Base-by-base conservation (phyloP, 1,140 invertebrate species). In the Luehdorfia chinensis region DNA sequence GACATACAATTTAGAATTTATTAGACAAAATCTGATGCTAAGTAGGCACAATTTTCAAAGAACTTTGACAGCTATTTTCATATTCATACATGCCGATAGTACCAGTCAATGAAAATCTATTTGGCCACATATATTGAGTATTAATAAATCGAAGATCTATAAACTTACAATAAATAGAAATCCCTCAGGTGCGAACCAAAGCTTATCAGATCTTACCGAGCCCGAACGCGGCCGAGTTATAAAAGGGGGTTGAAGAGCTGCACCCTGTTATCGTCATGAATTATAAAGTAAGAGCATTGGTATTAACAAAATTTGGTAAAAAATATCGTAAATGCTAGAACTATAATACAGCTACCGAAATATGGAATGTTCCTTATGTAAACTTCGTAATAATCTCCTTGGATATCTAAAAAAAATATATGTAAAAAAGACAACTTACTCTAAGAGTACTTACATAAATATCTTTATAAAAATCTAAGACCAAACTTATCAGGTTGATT, bases 291-390 rank as follows among this genome's bases (percentile, higher is more conserved):
- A 72, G 67, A 78, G 66, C 79, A 84, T 81, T 84, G 79, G 76
- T 81, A 84, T 84, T 69, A 75, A 80, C 73, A 75, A 67, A 84
- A 84, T 84, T 84, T 84, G 76, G 79, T 80, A 80, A 80, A 73
- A 54, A 62, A 66, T 49, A 64, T 57, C 50, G 52, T 70, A 68
- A 66, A 70, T 61, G 57, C 72, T 75, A 75, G 59, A 68, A 50
- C 54, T 68, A 57, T 63, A 72, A 70, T 67, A 75, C 69, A 78
- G 70, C 75, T 78, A 75, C 67, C 69, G 61, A 74, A 67, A 56
- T 59, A 66, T 69, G 67, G 67, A 75, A 72, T 68, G 72, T 69
- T 46, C 34, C 50, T 69, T 63, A 72, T 31, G 23, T 63, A 49
- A 52, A 59, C 43, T 28, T 62, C 21, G 13, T 50, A 66, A 66